Evolutionary conservation across 2,888 invertebrate genomes (phyloP), one percentile per base, ranked within the genome.

Genomic region (Clostera curtula): DNA sequence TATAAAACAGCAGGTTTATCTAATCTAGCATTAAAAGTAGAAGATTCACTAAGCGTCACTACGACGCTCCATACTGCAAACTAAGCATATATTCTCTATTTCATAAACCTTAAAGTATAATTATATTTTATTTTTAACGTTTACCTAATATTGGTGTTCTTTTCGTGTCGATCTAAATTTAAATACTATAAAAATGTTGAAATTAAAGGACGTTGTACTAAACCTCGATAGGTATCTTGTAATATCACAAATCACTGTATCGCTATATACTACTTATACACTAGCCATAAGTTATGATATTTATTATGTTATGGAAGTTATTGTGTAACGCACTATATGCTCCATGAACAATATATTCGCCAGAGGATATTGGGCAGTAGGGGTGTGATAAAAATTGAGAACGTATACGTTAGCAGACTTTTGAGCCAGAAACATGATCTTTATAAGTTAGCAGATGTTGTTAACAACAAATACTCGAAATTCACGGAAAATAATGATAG

Each of bases 201-300:
- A 79, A 77, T 64, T 56, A 68, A 54, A 72, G 74, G 75, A 77
- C 74, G 71, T 73, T 71, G 74, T 72, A 71, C 72, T 77, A 80
- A 69, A 65, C 65, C 58, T 73, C 70, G 64, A 66, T 69, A 64
- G 69, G 71, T 80, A 75, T 71, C 59, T 66, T 71, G 71, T 80
- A 82, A 77, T 82, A 82, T 82, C 83, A 82, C 82, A 80, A 77
- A 75, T 79, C 63, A 70, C 71, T 72, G 73, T 80, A 72, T 65
- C 55, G 65, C 72, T 79, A 80, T 64, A 47, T 33, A 55, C 72
- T 75, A 59, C 51, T 40, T 55, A 68, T 62, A 64, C 45, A 56
- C 71, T 75, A 74, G 55, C 58, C 57, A 58, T 61, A 49, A 52
- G 46, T 57, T 56, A 60, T 54, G 44, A 55, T 56, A 59, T 55